Percentiles rank a stretch among this genome's conserved stretches.
Conservation (phyloP, 1,140 invertebrate genomes). For the Argopecten irradians region DNA sequence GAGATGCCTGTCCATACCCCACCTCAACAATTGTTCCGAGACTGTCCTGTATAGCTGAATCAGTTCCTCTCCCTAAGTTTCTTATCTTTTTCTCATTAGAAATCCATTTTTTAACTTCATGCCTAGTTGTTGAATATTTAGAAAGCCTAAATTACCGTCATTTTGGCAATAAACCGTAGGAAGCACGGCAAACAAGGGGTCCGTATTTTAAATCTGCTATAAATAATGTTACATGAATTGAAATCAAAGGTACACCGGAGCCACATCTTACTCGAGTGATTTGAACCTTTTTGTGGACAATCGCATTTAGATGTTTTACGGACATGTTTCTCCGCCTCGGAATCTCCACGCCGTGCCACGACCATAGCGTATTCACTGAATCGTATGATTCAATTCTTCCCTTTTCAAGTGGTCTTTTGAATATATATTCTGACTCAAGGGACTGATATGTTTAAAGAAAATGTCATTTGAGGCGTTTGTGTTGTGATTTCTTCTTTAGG, state of each 20-base stretch:
- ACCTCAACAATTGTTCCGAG: not conserved
- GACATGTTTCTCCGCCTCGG: conserved; percentile 19
- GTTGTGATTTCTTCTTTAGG: conserved; percentile 4
- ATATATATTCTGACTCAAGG: conserved; percentile 18
- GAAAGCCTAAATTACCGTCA: conserved; percentile 21
- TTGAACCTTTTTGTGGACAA: conserved; percentile 17
- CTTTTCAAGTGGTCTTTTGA: not conserved
- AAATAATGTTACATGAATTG: conserved; percentile 9
- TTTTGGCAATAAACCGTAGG: conserved; percentile 21
- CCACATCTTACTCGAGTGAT: not conserved
- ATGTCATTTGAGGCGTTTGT: not conserved
- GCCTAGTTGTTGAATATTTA: conserved; percentile 17
- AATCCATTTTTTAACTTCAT: conserved; percentile 11
- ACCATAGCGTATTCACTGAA: not conserved
- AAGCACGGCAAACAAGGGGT: not conserved
- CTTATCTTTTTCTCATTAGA: not conserved
- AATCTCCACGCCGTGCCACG: not conserved
- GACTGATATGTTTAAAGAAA: conserved; percentile 16
- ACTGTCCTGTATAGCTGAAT: not conserved
- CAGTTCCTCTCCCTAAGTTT: not conserved
- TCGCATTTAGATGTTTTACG: conserved; percentile 17
- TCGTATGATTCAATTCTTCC: not conserved
- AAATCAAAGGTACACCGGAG: conserved; percentile 10
- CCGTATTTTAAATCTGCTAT: conserved; percentile 8
- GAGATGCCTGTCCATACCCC: not conserved